A percentile compares a stretch with the other conserved stretches of the same genome.
phyloP scores from a whole-genome alignment of 2,113 vertebrate species.

The Heteronetta atricapilla region DNA sequence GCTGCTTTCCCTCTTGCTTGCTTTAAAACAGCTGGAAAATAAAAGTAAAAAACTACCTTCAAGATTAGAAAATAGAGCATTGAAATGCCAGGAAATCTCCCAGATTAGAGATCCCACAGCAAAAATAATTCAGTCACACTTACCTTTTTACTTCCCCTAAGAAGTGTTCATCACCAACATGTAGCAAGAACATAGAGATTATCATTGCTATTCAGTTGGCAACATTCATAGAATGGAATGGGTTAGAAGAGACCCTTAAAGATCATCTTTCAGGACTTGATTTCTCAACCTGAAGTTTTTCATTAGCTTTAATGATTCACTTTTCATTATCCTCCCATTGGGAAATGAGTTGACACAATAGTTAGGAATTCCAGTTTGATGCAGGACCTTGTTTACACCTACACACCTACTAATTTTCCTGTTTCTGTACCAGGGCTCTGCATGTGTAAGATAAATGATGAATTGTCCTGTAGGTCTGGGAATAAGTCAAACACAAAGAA shows the following conservation, averaged over 20 bases:
- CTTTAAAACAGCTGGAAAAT: not conserved
- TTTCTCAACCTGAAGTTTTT: constrained; percentile 19
- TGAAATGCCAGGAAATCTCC: not conserved
- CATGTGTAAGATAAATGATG: not conserved
- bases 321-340: not conserved
- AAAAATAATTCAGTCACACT: not conserved
- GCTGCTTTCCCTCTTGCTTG: not conserved
- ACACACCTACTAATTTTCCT: not conserved
- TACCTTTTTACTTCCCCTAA: not conserved
- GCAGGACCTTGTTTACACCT: not conserved
- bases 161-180: not conserved
- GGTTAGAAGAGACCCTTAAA: not conserved
- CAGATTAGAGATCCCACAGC: not conserved
- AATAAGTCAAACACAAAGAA: not conserved
- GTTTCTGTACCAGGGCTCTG: not conserved
- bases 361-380: not conserved
- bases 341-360: constrained; percentile 4
- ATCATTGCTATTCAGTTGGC: not conserved
- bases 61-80: not conserved
- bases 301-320: not conserved
- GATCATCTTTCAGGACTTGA: not conserved
- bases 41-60: not conserved
- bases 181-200: not conserved
- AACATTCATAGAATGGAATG: not conserved
- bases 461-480: not conserved